Evolutionary conservation across 1,140 invertebrate species (phyloP), one percentile per base, ranked within the genome.

Genomic region (Lepidurus apus): DNA sequence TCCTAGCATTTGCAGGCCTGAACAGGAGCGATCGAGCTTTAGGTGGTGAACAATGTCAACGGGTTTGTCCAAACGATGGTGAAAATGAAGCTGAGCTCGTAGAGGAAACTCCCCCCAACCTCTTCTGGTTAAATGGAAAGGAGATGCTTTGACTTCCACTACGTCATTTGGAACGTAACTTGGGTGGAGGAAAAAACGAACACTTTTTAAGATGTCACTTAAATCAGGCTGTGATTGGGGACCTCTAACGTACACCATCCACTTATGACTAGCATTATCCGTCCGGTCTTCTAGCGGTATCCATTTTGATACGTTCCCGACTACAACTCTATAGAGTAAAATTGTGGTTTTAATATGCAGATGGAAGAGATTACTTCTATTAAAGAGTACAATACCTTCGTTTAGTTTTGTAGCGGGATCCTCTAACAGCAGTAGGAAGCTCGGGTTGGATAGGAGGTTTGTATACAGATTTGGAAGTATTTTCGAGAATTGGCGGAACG

Each of bases 91-190:
- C 83, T 94, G 92, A 9, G 95, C 89, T 80, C 91, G 86, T 21
- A 95, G 86, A 1, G 93, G 92, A 87, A 97, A 97, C 87, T 96
- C 94, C 17, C 95, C 95, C 95, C 95, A 97, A 24, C 95, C 95
- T 75, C 93, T 87, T 74, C 93, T 88, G 0, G 91, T 90, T 74
- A 97, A 83, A 83, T 95, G 91, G 87, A 94, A 96, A 9, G 95
- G 95, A 0, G 91, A 87, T 47, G 89, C 85, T 90, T 87, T 88
- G 8, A 96, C 86, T 85, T 93, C 91, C 7, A 96, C 90, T 65
- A 93, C 87, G 84, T 96, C 93, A 85, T 95, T 91, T n/a, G 95
- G 95, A 77, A 90, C 89, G 85, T 95, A 96, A 73, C 92, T 94
- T 42, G 92, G 91, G 87, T 97, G 93, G 34, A 97, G 85, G 81